Base-by-base conservation (phyloP, 2,797 vertebrate genomes). In the Tinamus major region DNA sequence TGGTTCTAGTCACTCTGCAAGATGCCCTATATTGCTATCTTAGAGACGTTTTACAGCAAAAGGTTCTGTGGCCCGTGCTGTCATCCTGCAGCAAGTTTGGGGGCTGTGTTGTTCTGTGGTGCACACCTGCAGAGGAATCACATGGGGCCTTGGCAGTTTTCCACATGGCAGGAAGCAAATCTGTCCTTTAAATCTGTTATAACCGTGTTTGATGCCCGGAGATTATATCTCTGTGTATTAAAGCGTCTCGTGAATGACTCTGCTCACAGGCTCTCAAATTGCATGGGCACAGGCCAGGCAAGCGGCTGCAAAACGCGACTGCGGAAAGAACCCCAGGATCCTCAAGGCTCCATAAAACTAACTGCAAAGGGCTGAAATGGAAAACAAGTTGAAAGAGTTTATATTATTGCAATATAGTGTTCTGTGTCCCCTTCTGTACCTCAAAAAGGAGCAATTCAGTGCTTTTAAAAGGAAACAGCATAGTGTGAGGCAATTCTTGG, bases 311-410 rank as follows among this genome's bases (percentile, higher is more conserved):
- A 72, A 91, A 42, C 64, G 37, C 8, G 35, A 9, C 79, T 62
- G 13, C 48, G 64, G 6, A 72, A 90, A 82, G 51, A 83, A 20
- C 62, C 35, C 37, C 70, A 12, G 37, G 48, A 49, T 80, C 70
- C 89, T 87, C 48, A 51, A 70, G 87, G 74, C 71, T 90, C 49
- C 12, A 3, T 92, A 82, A 87, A 89, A 87, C 49, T 37, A 37
- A 70, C 62, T 9, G 2, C 76, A 82, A 88, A 89, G 31, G 56
- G 58, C 42, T 74, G 74, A 90, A 87, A 78, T 87, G 68, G 55
- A 91, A 93, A 85, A 2, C 58, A 63, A 68, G 41, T 92, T 59
- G 79, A 80, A 94, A 81, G 44, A 63, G 51, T 74, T 94, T 64
- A 65, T 56, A 94, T 85, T 92, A 82, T 42, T 42, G 55, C n/a